Percentiles rank a stretch among this genome's conserved stretches.
phyloP scores from a whole-genome alignment of 2,113 vertebrate species.

The Australoheros scitulus region DNA sequence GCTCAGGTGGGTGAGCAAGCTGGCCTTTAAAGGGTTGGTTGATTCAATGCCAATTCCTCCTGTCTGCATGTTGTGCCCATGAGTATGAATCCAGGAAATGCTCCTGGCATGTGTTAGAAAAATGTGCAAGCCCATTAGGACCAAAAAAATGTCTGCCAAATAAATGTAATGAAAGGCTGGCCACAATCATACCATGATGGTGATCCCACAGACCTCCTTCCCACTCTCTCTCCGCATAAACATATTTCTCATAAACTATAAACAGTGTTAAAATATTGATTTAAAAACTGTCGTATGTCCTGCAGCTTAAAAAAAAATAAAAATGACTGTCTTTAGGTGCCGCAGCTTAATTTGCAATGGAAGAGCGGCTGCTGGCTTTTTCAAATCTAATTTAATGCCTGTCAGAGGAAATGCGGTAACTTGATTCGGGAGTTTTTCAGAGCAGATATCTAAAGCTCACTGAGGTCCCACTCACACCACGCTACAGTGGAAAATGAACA shows the following conservation, averaged over 20 bases:
- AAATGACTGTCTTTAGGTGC: slow-evolving; percentile 1
- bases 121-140: neutral
- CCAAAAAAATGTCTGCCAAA: neutral
- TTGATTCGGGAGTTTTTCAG: slow-evolving; percentile 47
- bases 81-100: neutral
- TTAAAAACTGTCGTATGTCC: slow-evolving; percentile 1
- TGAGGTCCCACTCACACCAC: neutral
- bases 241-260: neutral
- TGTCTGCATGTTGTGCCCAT: neutral
- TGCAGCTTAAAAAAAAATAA: neutral
- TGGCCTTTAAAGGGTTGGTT: neutral
- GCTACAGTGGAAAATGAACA: slow-evolving; percentile 13
- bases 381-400: slow-evolving; percentile 42
- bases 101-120: slow-evolving; percentile 1
- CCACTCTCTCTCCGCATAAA: neutral
- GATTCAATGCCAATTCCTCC: neutral
- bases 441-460: slow-evolving; percentile 30
- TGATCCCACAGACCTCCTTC: neutral
- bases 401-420: slow-evolving; percentile 47
- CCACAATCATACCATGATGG: neutral
- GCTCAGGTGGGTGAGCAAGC: neutral
- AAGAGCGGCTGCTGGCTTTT: slow-evolving; percentile 22
- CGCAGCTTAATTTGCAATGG: slow-evolving; percentile 28
- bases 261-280: neutral
- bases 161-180: neutral